These are phyloP conservation scores for Orthonevra nobilis DNA, from an alignment of 2,888 invertebrate species.

Conservation along the genomic window DNA sequence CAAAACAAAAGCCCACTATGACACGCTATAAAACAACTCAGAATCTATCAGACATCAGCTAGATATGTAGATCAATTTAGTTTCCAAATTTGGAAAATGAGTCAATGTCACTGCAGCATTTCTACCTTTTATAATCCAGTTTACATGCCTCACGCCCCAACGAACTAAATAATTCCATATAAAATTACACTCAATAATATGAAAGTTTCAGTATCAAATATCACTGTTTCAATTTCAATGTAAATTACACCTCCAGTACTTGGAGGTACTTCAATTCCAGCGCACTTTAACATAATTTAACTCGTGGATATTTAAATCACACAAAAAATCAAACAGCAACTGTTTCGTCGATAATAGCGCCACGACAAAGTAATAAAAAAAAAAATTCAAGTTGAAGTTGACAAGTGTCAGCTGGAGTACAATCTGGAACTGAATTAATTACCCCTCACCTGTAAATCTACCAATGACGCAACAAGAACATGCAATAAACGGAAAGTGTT, in stretches of 20 bases:
- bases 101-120: conserved; percentile 51
- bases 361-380: conserved; percentile 15
- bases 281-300: conserved; percentile 39
- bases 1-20: conserved; percentile 25
- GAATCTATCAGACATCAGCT: conserved; percentile 9
- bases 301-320: not conserved
- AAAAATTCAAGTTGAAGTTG: not conserved
- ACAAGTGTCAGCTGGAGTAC: not conserved
- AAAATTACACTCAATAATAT: conserved; percentile 18
- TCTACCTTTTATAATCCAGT: conserved; percentile 55
- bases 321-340: conserved; percentile 8
- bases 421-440: conserved; percentile 29
- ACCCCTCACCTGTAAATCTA: not conserved
- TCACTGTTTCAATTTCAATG: conserved; percentile 41
- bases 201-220: conserved; percentile 15
- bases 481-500: conserved; percentile 6
- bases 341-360: conserved; percentile 25
- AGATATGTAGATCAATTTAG: conserved; percentile 39
- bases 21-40: conserved; percentile 7
- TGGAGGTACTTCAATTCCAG: conserved; percentile 34
- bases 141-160: conserved; percentile 43
- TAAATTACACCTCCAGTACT: conserved; percentile 48
- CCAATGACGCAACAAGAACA: conserved; percentile 16
- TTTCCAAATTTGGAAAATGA: conserved; percentile 57
- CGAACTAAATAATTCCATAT: conserved; percentile 38